Conservation (phyloP, 2,113 vertebrate genomes). For the Emberiza fucata region DNA sequence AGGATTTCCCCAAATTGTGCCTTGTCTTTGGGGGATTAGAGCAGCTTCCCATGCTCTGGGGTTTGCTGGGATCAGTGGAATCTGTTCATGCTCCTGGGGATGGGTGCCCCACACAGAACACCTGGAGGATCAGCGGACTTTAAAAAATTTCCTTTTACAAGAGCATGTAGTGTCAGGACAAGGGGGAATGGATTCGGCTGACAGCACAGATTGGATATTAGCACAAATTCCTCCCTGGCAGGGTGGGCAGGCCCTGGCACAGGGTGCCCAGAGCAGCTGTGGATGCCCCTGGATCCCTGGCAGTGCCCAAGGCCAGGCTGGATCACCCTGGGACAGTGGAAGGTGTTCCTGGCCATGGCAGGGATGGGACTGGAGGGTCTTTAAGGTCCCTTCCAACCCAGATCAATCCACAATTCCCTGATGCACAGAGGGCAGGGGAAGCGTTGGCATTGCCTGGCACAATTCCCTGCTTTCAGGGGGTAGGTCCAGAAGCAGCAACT, state of each 20-base stretch:
- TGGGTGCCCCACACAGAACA: not conserved
- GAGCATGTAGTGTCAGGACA: not conserved
- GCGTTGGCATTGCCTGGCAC: not conserved
- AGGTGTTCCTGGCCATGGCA: not conserved
- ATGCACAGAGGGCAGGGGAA: not conserved
- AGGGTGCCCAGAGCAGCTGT: not conserved
- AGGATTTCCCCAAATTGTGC: not conserved
- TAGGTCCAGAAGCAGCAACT: not conserved
- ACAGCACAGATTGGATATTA: not conserved
- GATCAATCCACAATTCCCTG: not conserved
- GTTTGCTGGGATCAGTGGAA: not conserved
- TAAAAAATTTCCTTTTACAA: too few relatives aligned
- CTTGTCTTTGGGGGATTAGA: not conserved
- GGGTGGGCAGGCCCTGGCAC: not conserved
- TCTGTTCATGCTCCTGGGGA: not conserved
- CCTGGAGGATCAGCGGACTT: not conserved
- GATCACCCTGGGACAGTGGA: rapidly evolving
- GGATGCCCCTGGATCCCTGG: not conserved
- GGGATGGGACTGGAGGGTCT: not conserved
- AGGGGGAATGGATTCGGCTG: not conserved
- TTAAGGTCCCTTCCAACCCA: not conserved
- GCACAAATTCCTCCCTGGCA: not conserved
- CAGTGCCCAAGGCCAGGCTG: rapidly evolving
- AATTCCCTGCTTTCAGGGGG: not conserved
- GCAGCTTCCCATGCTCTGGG: not conserved